Evolutionary conservation across 2,888 invertebrate species (phyloP), one percentile per base, ranked within the genome.

Genomic region (Mantis religiosa): DNA sequence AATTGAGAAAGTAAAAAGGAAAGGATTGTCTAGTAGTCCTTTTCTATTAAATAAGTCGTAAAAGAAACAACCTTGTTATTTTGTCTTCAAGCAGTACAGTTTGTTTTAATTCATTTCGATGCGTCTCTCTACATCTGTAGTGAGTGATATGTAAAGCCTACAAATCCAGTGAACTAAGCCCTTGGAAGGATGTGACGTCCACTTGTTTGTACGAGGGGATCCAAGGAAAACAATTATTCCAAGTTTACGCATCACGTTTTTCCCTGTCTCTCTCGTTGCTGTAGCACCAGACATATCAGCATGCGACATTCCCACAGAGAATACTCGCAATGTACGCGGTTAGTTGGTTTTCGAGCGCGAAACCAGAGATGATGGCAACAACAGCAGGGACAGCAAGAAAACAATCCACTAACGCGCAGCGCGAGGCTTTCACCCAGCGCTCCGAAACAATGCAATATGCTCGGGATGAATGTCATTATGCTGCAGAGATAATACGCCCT

Each of bases 261-360:
- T 71, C 54, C 54, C 54, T 71, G 54, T 25, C 54, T 71, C 54
- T 20, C 54, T 71, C 54, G 87, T 87, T 87, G 41, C 34, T 25
- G 82, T 87, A 82, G 87, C 15, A 82, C 82, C 87, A 86, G 87
- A 34, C 87, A 87, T 41, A 41, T 87, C 87, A 87, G 81, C 81
- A 87, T 82, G 87, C 20, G 28, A n/a, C 87, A 87, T 87, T 87
- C 87, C 87, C 87, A 87, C 87, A 87, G 87, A 87, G 87, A 81
- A 81, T 87, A 87, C 82, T 71, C n/a, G 87, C 87, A 87, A 87
- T 87, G 87, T 82, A 82, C 82, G 87, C 82, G 87, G 87, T 87
- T 34, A 30, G 82, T 34, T 81, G 30, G 87, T 28, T 41, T 86
- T 86, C 54, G 81, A 86, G 71, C 54, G 28, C 86, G 86, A 71